These are phyloP conservation scores for Tragelaphus eurycerus DNA, from an alignment of 2,797 vertebrate genomes.

Conservation along the genomic window DNA sequence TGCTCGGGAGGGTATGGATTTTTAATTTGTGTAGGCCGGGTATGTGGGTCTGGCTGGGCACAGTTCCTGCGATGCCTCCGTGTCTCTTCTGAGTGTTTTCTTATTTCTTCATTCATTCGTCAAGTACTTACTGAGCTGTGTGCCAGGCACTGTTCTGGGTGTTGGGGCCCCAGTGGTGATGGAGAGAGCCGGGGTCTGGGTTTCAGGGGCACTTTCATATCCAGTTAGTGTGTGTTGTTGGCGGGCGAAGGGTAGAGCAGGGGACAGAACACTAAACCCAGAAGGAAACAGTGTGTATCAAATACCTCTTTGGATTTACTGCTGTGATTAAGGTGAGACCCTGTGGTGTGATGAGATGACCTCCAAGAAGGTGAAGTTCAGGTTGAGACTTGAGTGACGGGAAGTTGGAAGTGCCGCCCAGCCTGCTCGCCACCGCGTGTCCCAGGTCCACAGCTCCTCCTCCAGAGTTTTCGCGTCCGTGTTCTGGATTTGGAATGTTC, in stretches of 20 bases:
- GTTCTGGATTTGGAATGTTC: not conserved
- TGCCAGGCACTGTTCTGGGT: not conserved
- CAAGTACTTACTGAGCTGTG: not conserved
- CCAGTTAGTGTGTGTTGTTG: not conserved
- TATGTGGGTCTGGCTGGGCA: not conserved
- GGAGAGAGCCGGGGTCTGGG: not conserved
- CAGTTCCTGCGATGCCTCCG: not conserved
- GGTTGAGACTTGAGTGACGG: not conserved
- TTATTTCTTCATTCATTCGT: not conserved
- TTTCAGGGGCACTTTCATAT: not conserved
- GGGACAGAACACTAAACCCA: not conserved
- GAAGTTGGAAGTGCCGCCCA: not conserved
- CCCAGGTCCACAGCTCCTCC: not conserved
- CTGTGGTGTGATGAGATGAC: not conserved
- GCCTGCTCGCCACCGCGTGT: rapidly evolving
- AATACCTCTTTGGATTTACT: not conserved
- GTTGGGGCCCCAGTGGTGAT: not conserved
- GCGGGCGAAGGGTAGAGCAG: rapidly evolving
- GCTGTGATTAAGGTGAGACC: not conserved
- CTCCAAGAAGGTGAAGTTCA: not conserved
- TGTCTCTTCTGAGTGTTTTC: not conserved
- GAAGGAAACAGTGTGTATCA: not conserved
- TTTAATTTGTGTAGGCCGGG: not conserved
- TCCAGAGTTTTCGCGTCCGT: not conserved
- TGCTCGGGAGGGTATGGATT: not conserved